Conservation (phyloP, 2,888 invertebrate genomes). For the Ischnus inquisitorius region DNA sequence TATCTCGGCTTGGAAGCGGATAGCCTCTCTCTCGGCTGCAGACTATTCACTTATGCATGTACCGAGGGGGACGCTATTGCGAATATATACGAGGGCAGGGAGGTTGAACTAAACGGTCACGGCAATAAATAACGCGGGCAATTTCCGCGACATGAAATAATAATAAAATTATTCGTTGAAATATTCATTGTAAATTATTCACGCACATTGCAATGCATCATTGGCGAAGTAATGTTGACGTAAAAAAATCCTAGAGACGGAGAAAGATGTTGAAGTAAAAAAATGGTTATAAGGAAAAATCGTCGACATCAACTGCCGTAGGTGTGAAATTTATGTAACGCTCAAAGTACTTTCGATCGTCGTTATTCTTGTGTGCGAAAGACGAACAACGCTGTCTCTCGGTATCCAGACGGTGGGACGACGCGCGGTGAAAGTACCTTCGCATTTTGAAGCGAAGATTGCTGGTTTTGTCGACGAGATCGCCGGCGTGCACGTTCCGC, state of each 20-base stretch:
- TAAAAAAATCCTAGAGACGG: background rate
- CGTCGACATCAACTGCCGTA: background rate
- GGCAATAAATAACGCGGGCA: slow-evolving; percentile 5
- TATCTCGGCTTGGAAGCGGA: background rate
- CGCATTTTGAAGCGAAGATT: slow-evolving; percentile 79
- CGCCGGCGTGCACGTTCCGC: slow-evolving; percentile 46
- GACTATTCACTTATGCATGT: slow-evolving; percentile 26
- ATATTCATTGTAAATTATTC: slow-evolving; percentile 20
- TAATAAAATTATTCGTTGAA: slow-evolving; percentile 9
- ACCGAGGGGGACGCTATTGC: background rate
- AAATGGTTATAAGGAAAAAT: background rate
- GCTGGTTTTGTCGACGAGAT: slow-evolving; percentile 76
- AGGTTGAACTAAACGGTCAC: slow-evolving; percentile 1
- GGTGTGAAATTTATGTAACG: too few relatives aligned
- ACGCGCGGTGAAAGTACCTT: slow-evolving; percentile 76
- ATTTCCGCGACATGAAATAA: slow-evolving; percentile 9
- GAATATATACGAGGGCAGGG: slow-evolving; percentile 2
- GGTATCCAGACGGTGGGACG: slow-evolving; percentile 7
- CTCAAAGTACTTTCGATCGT: background rate
- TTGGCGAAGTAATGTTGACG: background rate
- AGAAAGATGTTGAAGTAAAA: background rate
- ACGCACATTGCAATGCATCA: background rate
- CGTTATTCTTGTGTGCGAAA: background rate
- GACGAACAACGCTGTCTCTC: background rate
- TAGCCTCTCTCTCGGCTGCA: background rate